Base-by-base conservation (phyloP, 2,113 vertebrate species). In the Cyprinodon brontotheroides region DNA sequence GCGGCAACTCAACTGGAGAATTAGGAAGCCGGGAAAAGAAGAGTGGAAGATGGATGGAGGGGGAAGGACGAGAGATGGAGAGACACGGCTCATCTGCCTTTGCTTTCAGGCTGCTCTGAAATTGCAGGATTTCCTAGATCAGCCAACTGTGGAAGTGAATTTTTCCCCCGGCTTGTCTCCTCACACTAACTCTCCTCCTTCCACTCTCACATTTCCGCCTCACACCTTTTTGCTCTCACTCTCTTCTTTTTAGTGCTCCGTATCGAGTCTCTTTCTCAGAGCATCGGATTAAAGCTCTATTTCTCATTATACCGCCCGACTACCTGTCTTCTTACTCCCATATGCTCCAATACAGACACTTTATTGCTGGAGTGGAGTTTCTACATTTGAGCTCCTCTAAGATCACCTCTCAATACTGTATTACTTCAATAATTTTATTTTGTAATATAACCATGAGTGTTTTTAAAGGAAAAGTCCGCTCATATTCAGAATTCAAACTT, bases 121-220 rank as follows among this genome's bases (percentile, higher is more conserved):
- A 92, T 92, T 93, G 90, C 87, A 89, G 91, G 91, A 93, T 93
- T 92, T 93, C 92, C 91, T 91, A 83, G 87, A 89, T 84, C 86
- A 92, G 90, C 89, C 92, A 86, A 89, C 85, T 92, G 91, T 92
- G 86, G 89, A 88, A 92, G 90, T 87, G 89, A 92, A 90, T 91
- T 91, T 90, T 91, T 88, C 88, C 90, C 72, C 61, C 72, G 59
- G 68, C 87, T 84, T 88, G 83, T 86, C 91, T 82, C 69, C 61
- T 41, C 70, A 78, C 75, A 9, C 77, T 53, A 45, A 38, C 73
- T 53, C 76, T 74, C 76, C 68, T 66, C 65, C 73, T 67, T 68
- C 61, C 48, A 61, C 69, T 73, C 64, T 72, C 72, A 29, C 62
- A 61, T 61, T 4, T 70, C 53, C 43, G 29, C 8, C 62, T 4